Conservation (phyloP, 53 echinoderm and acorn worm genomes). For the Patiria pectinifera region DNA sequence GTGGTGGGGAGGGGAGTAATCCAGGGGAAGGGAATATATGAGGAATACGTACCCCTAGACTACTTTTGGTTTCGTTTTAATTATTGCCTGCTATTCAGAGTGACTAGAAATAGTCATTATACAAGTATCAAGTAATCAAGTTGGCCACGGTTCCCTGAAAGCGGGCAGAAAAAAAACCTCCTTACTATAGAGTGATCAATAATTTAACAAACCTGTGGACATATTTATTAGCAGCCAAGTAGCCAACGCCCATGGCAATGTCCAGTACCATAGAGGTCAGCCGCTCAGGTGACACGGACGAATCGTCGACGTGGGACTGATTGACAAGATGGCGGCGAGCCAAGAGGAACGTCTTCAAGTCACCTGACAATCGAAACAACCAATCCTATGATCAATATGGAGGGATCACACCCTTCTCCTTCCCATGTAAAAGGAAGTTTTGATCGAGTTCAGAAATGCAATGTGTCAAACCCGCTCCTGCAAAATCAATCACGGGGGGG, state of each 20-base stretch:
- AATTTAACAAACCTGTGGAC: constrained; percentile 83
- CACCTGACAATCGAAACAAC: constrained; percentile 64
- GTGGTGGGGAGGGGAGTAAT: too few relatives aligned
- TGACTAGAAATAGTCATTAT: too few relatives aligned
- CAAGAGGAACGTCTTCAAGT: constrained; percentile 91
- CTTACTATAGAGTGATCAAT: neutral
- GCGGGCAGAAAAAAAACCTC: too few relatives aligned
- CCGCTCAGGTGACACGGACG: constrained; percentile 60
- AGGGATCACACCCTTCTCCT: neutral
- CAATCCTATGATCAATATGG: neutral
- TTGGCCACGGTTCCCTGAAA: too few relatives aligned
- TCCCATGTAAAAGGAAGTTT: neutral
- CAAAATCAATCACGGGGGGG: too few relatives aligned
- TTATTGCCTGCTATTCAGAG: too few relatives aligned
- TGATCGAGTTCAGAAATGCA: too few relatives aligned
- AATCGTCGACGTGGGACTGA: constrained; percentile 43
- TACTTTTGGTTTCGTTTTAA: too few relatives aligned
- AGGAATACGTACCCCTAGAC: too few relatives aligned
- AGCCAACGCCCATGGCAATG: constrained; percentile 85
- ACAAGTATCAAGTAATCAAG: too few relatives aligned
- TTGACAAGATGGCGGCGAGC: constrained; percentile 86
- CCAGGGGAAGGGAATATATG: too few relatives aligned
- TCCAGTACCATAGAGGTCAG: constrained; percentile 91
- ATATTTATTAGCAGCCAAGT: constrained; percentile 83
- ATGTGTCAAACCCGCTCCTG: too few relatives aligned